Conservation (phyloP, 2,113 vertebrate species). For the Chascanopsetta lugubris region DNA sequence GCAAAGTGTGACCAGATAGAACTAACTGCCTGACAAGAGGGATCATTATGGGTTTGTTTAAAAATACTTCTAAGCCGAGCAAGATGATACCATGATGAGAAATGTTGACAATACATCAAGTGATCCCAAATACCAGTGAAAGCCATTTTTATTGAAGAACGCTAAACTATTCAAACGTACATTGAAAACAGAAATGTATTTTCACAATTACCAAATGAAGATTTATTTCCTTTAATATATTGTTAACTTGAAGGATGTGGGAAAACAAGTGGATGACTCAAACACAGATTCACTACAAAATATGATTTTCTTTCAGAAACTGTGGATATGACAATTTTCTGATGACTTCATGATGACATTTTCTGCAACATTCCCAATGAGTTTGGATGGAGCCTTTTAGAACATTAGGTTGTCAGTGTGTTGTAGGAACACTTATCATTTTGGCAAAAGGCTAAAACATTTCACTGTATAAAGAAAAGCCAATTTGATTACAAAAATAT, state of each 20-base stretch:
- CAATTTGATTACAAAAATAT: conserved; percentile 53
- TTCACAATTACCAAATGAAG: conserved; percentile 38
- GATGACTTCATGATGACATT: not conserved
- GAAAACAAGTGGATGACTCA: conserved; percentile 15
- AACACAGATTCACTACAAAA: conserved; percentile 14
- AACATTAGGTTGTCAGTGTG: not conserved
- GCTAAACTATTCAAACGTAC: conserved; percentile 54
- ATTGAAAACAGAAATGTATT: conserved; percentile 52
- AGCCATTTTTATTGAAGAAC: conserved; percentile 71
- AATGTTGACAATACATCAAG: not conserved
- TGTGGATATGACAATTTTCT: conserved; percentile 16
- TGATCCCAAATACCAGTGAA: conserved; percentile 18
- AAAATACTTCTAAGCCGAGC: conserved; percentile 3
- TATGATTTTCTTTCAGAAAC: not conserved
- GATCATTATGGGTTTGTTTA: conserved; percentile 15
- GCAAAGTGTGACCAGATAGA: not conserved
- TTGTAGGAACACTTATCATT: conserved; percentile 4
- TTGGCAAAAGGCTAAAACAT: conserved; percentile 14
- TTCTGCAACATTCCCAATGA: not conserved
- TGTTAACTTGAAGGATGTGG: not conserved
- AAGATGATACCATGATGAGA: not conserved
- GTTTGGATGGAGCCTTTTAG: not conserved
- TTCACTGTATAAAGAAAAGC: conserved; percentile 17
- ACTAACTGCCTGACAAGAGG: not conserved
- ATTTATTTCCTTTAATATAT: not conserved